Percentiles rank a stretch among this genome's conserved stretches.
Evolutionary conservation across 2,797 vertebrate genomes (phyloP).

Genomic region (Tinamus major): DNA sequence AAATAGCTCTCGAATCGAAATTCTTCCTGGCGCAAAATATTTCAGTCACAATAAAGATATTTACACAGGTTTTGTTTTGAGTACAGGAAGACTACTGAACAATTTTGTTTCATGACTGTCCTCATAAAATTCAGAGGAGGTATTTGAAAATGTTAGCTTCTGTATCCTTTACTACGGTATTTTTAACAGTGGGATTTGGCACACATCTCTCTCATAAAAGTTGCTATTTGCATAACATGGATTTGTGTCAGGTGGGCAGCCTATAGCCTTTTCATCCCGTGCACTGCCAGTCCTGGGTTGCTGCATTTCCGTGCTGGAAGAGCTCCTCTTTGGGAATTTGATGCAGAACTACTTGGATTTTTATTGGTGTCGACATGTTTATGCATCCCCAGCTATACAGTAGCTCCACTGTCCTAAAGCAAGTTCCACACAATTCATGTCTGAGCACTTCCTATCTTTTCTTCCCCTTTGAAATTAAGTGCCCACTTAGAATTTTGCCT

Average conservation of each 20-base stretch:
- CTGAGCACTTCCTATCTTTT: not conserved
- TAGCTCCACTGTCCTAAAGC: not conserved
- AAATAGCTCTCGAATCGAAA: not conserved
- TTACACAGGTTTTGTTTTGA: not conserved
- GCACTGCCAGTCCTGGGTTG: not conserved
- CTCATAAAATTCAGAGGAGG: not conserved
- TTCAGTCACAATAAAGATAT: not conserved
- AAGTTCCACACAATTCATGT: not conserved
- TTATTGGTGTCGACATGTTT: not conserved
- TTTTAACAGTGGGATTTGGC: not conserved
- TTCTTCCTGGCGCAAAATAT: not conserved
- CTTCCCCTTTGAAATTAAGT: not conserved
- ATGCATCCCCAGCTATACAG: not conserved
- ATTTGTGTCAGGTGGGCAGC: accelerated
- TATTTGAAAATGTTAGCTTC: not conserved
- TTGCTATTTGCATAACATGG: accelerated
- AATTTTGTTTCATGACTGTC: no score
- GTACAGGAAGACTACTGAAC: no score
- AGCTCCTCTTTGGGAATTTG: no score
- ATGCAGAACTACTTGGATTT: not conserved
- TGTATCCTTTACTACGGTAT: not conserved
- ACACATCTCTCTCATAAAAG: not conserved
- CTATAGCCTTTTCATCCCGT: not conserved
- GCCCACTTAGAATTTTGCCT: not conserved
- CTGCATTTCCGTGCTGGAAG: not conserved